These are phyloP conservation scores for Zingel zingel DNA, from an alignment of 2,113 vertebrate species.

Conservation along the genomic window DNA sequence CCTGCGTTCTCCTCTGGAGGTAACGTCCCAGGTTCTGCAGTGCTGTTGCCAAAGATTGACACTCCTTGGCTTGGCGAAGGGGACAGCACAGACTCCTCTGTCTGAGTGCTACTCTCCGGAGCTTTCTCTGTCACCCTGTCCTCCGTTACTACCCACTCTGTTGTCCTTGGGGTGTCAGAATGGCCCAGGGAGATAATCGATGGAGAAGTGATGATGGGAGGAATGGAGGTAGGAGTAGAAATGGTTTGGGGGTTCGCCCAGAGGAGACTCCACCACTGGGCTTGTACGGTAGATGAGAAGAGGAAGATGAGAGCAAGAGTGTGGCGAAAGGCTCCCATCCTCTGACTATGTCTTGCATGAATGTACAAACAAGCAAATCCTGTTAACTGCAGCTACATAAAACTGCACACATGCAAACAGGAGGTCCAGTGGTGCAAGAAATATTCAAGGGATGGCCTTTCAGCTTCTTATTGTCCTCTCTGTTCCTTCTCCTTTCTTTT, in stretches of 20 bases:
- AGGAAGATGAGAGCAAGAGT: constrained; percentile 59
- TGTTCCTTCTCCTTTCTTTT: not conserved
- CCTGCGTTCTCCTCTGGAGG: constrained; percentile 14
- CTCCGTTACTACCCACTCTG: constrained; percentile 18
- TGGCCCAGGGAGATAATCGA: constrained; percentile 17
- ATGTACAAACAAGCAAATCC: not conserved
- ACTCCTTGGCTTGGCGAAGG: not conserved
- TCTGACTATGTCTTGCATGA: constrained; percentile 4
- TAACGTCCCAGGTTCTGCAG: not conserved
- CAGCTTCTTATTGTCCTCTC: constrained; percentile 5
- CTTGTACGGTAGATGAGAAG: constrained; percentile 45
- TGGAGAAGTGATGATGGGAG: constrained; percentile 22
- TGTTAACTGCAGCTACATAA: not conserved
- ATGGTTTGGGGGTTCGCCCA: constrained; percentile 59
- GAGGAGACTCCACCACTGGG: constrained; percentile 79
- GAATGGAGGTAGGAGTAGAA: constrained; percentile 27
- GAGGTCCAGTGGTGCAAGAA: constrained; percentile 1
- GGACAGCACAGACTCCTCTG: constrained; percentile 18
- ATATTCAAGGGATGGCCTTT: not conserved
- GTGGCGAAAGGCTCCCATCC: constrained; percentile 66
- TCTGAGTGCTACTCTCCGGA: constrained; percentile 15
- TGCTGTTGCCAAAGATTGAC: constrained; percentile 13
- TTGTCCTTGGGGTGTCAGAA: not conserved
- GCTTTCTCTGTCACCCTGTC: constrained; percentile 11
- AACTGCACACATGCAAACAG: constrained; percentile 26